Evolutionary conservation across 92 coral and sea anemone genomes (phyloP).

Genomic region (Heliopora coerulea): DNA sequence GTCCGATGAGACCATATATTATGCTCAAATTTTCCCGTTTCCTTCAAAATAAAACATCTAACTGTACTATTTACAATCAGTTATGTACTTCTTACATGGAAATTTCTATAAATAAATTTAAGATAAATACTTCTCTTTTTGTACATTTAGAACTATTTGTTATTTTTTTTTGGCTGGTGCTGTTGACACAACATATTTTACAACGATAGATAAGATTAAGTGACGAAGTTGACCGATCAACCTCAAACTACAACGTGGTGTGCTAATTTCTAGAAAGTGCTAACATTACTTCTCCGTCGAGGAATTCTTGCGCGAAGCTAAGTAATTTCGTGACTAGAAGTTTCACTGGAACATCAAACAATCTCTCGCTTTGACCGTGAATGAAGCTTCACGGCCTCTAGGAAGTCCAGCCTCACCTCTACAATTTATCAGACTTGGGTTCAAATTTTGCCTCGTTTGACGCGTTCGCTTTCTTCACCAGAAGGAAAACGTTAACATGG

Average conservation of each 20-base stretch:
- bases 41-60: neutral
- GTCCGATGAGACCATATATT: neutral
- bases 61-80: neutral
- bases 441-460: neutral
- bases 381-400: neutral
- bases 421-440: neutral
- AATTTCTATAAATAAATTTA: slow-evolving; percentile 3
- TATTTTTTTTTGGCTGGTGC: slow-evolving; percentile 19
- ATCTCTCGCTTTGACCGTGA: neutral
- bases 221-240: neutral
- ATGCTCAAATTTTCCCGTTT: neutral
- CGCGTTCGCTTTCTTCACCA: slow-evolving; percentile 63
- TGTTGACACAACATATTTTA: neutral
- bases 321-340: too few species aligned
- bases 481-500: slow-evolving; percentile 83
- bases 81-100: neutral
- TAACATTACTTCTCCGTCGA: too few species aligned
- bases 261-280: too few species aligned
- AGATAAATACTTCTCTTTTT: slow-evolving; percentile 37
- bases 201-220: neutral
- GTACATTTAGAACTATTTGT: slow-evolving; percentile 20
- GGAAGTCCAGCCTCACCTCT: neutral
- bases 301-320: too few species aligned
- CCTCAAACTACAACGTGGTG: neutral
- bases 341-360: too few species aligned